Evolutionary conservation across 2,888 invertebrate genomes (phyloP), one percentile per base, ranked within the genome.

Genomic region (Lasioglossum pauxillum): DNA sequence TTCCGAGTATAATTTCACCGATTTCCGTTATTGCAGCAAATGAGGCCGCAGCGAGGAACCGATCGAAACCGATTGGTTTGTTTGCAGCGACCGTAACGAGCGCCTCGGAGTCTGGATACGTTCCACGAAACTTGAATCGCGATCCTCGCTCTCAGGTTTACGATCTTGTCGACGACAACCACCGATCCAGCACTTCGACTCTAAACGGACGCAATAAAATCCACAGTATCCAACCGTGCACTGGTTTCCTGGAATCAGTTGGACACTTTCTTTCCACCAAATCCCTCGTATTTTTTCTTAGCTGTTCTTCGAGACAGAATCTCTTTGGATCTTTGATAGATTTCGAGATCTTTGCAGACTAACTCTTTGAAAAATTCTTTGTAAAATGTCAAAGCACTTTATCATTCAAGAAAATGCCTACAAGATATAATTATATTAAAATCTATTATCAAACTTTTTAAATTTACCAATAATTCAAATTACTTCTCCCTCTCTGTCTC

Each of bases 241-340:
- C 75, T 60, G 75, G 57, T 72, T 76, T 67, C 60, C 67, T 73
- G 67, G 53, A 73, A 73, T 53, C 8, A 41, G 49, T n/a, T 60
- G 38, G 74, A 49, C 64, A 19, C 8, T 60, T 73, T 23, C 23
- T 74, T 41, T 49, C 27, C 69, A 31, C 23, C 73, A 23, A 35
- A 27, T 82, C 83, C 79, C 60, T 79, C 85, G 73, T 83, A 85
- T 76, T 83, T 76, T 76, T 73, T 57, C 74, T 53, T n/a, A 23
- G 23, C 53, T 23, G 2, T 53, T 53, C 23, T 10, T 10, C 8
- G 8, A 23, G 53, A 23, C 19, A 49, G 23, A 53, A 10, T 23
- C 53, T 53, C 53, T 23, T 10, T 23, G 23, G 53, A 23, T 53
- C 53, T 23, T 53, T 53, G 53, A 53, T 53, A 53, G 53, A 53